These are phyloP conservation scores for Caenorhabditis sp. DNA, from an alignment of 2,888 invertebrate genomes.

Conservation along the genomic window DNA sequence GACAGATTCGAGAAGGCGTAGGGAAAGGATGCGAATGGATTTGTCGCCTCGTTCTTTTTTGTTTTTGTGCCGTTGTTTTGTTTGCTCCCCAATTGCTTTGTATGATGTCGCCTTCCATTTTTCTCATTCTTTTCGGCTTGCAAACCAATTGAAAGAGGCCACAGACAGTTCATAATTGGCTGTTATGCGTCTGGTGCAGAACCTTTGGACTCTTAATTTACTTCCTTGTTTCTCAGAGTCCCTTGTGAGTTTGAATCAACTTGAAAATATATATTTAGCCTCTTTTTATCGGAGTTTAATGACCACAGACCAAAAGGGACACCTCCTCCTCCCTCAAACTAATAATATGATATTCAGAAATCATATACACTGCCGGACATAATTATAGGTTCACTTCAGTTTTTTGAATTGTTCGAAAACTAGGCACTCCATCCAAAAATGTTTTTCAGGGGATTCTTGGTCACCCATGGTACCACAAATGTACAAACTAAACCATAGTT, in stretches of 20 bases:
- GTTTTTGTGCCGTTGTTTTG: background rate
- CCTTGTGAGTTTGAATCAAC: constrained; percentile 19
- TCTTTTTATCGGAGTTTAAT: background rate
- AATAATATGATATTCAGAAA: too few relatives aligned
- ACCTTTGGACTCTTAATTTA: too few relatives aligned
- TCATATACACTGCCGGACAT: too few relatives aligned
- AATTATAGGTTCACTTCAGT: too few relatives aligned
- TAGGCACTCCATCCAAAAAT: too few relatives aligned
- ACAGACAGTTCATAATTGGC: constrained; percentile 2
- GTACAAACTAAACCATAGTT: too few relatives aligned
- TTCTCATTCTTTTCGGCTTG: background rate
- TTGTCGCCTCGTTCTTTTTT: constrained; percentile 3
- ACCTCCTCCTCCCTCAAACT: background rate
- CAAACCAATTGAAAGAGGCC: background rate
- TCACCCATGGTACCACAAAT: too few relatives aligned
- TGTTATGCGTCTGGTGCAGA: too few relatives aligned
- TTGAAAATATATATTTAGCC: constrained; percentile 2
- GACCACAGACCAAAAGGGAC: background rate
- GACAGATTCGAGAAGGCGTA: constrained; percentile 14
- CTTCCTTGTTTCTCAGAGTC: constrained; percentile 10
- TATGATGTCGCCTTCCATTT: background rate
- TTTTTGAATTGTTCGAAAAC: too few relatives aligned
- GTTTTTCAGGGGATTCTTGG: too few relatives aligned
- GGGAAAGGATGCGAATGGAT: constrained; percentile 1
- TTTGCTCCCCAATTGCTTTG: background rate